These are phyloP conservation scores for Syritta pipiens DNA, from an alignment of 2,888 invertebrate genomes.

Conservation along the genomic window DNA sequence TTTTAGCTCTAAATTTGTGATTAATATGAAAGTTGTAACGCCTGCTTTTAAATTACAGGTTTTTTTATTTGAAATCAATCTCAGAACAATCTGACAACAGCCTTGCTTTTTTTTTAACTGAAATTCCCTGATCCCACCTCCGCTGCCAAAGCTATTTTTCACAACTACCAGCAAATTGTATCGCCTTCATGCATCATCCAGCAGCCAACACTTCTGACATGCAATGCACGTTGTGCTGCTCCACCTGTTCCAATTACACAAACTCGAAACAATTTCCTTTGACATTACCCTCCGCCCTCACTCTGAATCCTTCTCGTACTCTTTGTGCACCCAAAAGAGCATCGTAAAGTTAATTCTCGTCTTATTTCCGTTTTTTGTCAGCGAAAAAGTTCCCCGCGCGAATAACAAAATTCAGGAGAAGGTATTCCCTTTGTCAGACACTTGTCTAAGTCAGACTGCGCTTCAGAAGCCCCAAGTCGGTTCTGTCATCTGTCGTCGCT, in stretches of 20 bases:
- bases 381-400: constrained; percentile 16
- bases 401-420: neutral
- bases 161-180: constrained; percentile 48
- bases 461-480: constrained; percentile 35
- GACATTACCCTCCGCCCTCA: constrained; percentile 20
- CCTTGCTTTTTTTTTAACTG: neutral
- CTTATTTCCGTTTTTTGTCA: constrained; percentile 56
- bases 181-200: constrained; percentile 61
- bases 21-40: too few relatives aligned
- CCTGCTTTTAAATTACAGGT: too few relatives aligned
- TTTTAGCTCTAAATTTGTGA: too few relatives aligned
- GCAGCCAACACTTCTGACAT: constrained; percentile 32
- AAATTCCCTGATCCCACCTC: constrained; percentile 15
- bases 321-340: constrained; percentile 26
- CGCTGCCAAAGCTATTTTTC: constrained; percentile 20
- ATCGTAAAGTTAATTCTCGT: constrained; percentile 64
- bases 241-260: constrained; percentile 64
- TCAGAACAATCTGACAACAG: constrained; percentile 5
- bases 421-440: constrained; percentile 6
- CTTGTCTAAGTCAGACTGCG: constrained; percentile 45
- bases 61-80: too few relatives aligned
- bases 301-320: neutral
- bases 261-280: constrained; percentile 63
- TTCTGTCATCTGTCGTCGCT: constrained; percentile 33
- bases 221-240: constrained; percentile 22